Evolutionary conservation across 2,113 vertebrate species (phyloP).

Genomic region (Pionites leucogaster): DNA sequence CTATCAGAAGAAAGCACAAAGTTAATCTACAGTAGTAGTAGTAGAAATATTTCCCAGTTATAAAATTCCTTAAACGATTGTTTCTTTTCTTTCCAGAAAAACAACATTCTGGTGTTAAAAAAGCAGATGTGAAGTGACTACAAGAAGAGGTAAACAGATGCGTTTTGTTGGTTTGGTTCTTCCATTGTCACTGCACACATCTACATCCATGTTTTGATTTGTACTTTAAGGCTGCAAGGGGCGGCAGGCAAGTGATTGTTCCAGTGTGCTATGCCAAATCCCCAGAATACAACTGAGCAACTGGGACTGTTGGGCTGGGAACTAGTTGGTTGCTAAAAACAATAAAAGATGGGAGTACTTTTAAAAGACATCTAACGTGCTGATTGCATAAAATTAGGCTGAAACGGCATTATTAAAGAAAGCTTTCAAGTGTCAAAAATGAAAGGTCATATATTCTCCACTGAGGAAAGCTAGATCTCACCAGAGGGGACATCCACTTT

Average conservation of each 20-base stretch:
- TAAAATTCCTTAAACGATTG: neutral
- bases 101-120: neutral
- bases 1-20: neutral
- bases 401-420: neutral
- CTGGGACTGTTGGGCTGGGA: neutral
- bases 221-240: neutral
- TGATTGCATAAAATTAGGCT: neutral
- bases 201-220: neutral
- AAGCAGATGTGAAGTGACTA: neutral
- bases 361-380: neutral
- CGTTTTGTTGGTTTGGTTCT: neutral
- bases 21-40: neutral
- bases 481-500: neutral
- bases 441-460: neutral
- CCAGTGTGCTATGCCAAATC: neutral
- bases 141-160: neutral
- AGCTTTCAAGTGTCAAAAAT: conserved; percentile 13
- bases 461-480: neutral
- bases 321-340: neutral
- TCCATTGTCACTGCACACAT: neutral
- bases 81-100: neutral
- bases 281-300: neutral
- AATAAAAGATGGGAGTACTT: neutral
- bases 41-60: neutral
- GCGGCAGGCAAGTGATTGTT: neutral